These are phyloP conservation scores for Theretra japonica DNA, from an alignment of 2,888 invertebrate genomes.

Conservation along the genomic window DNA sequence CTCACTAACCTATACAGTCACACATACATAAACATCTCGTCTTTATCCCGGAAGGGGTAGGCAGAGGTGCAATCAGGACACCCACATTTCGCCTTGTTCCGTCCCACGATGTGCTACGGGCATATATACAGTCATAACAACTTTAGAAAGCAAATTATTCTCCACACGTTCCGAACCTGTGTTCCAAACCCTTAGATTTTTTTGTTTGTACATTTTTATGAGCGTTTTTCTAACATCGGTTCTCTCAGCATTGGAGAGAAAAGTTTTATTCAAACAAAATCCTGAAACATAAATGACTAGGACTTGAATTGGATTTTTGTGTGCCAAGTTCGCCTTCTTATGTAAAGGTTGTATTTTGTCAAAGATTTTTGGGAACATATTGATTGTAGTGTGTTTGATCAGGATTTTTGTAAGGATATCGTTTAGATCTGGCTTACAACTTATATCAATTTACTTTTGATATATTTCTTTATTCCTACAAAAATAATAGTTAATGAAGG, in stretches of 20 bases:
- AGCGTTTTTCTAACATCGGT: not conserved
- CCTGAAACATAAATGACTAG: not conserved
- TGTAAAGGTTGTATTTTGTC: not conserved
- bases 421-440: not conserved
- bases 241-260: not conserved
- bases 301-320: not conserved
- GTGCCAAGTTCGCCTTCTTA: not conserved
- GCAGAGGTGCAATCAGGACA: too few relatives aligned
- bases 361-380: not conserved
- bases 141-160: slow-evolving; percentile 3
- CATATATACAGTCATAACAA: not conserved
- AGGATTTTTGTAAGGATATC: not conserved
- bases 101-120: too few relatives aligned
- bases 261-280: not conserved
- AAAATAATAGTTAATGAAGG: too few relatives aligned
- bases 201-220: slow-evolving; percentile 14
- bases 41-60: too few relatives aligned
- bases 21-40: too few relatives aligned
- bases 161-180: not conserved
- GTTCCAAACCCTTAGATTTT: slow-evolving; percentile 12
- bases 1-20: too few relatives aligned
- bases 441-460: too few relatives aligned
- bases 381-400: not conserved
- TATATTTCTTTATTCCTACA: too few relatives aligned
- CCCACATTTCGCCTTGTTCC: too few relatives aligned